Percentiles rank a stretch among this genome's conserved stretches.
These are phyloP conservation scores for Montipora efflorescens DNA, from an alignment of 64 coral and sea anemone genomes.

Conservation along the genomic window DNA sequence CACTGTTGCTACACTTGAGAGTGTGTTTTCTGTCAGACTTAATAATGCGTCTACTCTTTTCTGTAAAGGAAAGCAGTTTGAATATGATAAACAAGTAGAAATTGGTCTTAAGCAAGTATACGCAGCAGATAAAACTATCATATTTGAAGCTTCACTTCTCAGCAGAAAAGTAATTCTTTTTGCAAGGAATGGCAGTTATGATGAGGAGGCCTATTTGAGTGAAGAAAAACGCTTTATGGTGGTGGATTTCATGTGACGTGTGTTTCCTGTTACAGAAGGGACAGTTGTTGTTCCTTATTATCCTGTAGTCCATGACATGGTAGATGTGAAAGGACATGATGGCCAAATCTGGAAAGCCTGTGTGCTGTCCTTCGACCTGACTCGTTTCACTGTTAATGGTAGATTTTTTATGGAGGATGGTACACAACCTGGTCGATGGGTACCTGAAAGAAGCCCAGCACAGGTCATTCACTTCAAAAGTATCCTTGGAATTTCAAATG, in stretches of 20 bases:
- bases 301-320: slow-evolving; percentile 50
- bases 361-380: slow-evolving; percentile 14
- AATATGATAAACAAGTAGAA: slow-evolving; percentile 44
- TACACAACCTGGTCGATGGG: slow-evolving; percentile 23
- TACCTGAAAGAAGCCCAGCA: slow-evolving; percentile 44
- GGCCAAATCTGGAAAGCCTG: slow-evolving; percentile 50
- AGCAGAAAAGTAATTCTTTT: slow-evolving; percentile 69
- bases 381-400: slow-evolving; percentile 38
- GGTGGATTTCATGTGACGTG: slow-evolving; percentile 50
- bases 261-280: slow-evolving; percentile 54
- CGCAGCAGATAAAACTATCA: slow-evolving; percentile 39
- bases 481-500: slow-evolving; percentile 46
- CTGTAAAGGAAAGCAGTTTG: slow-evolving; percentile 36
- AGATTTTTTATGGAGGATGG: slow-evolving; percentile 42
- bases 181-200: slow-evolving; percentile 31
- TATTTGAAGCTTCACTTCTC: slow-evolving; percentile 65
- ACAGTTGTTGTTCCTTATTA: slow-evolving; percentile 56
- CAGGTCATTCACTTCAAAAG: slow-evolving; percentile 45
- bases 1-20: slow-evolving; percentile 23
- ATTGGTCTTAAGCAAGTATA: slow-evolving; percentile 46
- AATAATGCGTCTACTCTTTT: slow-evolving; percentile 32
- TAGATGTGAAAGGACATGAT: slow-evolving; percentile 27
- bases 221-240: slow-evolving; percentile 36
- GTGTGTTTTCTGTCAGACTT: slow-evolving; percentile 50
- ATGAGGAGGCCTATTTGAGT: slow-evolving; percentile 10